Evolutionary conservation across 2,113 vertebrate genomes (phyloP).

Genomic region (Lota lota): DNA sequence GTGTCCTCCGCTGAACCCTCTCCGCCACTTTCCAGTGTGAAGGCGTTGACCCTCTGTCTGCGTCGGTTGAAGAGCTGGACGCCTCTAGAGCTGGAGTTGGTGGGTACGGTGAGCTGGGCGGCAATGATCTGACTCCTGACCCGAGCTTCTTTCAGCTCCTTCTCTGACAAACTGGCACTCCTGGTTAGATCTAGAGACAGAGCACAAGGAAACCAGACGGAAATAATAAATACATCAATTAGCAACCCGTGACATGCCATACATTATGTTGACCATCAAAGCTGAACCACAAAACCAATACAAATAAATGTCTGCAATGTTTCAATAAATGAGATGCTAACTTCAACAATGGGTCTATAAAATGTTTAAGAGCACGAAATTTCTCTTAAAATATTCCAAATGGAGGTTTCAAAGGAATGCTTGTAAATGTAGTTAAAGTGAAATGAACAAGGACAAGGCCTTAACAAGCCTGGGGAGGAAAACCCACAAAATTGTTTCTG

Average conservation of each 20-base stretch:
- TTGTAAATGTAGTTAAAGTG: slow-evolving; percentile 44
- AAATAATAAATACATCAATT: neutral
- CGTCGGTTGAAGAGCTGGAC: slow-evolving; percentile 92
- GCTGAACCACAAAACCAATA: neutral
- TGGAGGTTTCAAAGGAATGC: slow-evolving; percentile 38
- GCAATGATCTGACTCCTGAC: slow-evolving; percentile 86
- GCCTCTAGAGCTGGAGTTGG: slow-evolving; percentile 84
- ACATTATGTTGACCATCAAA: neutral
- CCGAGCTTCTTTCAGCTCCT: slow-evolving; percentile 89
- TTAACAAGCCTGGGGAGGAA: slow-evolving; percentile 53
- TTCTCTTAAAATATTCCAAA: slow-evolving; percentile 1
- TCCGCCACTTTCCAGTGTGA: slow-evolving; percentile 74
- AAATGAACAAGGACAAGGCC: slow-evolving; percentile 32
- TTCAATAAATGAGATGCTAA: neutral
- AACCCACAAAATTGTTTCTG: slow-evolving; percentile 55
- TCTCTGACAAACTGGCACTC: slow-evolving; percentile 86
- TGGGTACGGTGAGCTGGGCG: slow-evolving; percentile 86
- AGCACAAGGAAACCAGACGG: slow-evolving; percentile 11
- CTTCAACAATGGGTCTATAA: neutral
- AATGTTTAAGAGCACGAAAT: neutral
- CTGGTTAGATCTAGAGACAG: slow-evolving; percentile 75
- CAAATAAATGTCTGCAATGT: neutral
- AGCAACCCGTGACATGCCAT: too few species aligned
- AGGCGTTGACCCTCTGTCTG: slow-evolving; percentile 85
- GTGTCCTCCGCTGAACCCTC: slow-evolving; percentile 38